Conservation (phyloP, 1,140 invertebrate genomes). For the Trypoxylus dichotomus region DNA sequence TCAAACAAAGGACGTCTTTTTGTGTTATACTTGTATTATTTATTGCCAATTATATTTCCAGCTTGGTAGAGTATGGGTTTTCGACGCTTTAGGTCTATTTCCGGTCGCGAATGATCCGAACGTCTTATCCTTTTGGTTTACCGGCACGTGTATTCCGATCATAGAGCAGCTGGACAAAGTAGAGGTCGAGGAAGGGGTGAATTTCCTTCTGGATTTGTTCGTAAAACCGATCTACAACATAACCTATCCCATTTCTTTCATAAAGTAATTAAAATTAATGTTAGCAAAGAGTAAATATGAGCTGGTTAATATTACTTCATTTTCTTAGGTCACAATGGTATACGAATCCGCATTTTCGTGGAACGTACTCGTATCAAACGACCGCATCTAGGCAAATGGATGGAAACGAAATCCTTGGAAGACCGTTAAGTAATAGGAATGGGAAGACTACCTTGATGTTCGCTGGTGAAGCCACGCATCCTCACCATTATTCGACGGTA, state of each 20-base stretch:
- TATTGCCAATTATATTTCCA: background rate
- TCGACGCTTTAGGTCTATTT: conserved; percentile 17
- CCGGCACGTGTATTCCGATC: conserved; percentile 35
- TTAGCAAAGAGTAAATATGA: background rate
- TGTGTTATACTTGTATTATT: no score
- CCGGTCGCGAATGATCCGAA: conserved; percentile 35
- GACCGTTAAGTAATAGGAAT: conserved; percentile 33
- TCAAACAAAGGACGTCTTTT: no score
- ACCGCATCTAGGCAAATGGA: conserved; percentile 27
- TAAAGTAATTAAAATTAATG: conserved; percentile 24
- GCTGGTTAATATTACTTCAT: background rate
- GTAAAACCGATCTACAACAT: conserved; percentile 33
- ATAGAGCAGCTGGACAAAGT: conserved; percentile 36
- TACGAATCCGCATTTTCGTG: conserved; percentile 36
- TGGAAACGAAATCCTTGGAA: conserved; percentile 23
- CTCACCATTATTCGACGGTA: conserved; percentile 62
- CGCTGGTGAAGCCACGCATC: conserved; percentile 55
- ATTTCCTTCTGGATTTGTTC: conserved; percentile 36
- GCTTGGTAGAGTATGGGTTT: conserved; percentile 25
- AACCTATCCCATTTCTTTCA: conserved; percentile 26
- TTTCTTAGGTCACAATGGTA: conserved; percentile 33
- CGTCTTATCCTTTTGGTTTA: conserved; percentile 38
- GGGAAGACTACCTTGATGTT: conserved; percentile 42
- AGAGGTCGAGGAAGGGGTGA: conserved; percentile 32
- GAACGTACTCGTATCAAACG: conserved; percentile 36